phyloP scores from a whole-genome alignment of 1,140 invertebrate genomes.

The Lordiphosa mommai region DNA sequence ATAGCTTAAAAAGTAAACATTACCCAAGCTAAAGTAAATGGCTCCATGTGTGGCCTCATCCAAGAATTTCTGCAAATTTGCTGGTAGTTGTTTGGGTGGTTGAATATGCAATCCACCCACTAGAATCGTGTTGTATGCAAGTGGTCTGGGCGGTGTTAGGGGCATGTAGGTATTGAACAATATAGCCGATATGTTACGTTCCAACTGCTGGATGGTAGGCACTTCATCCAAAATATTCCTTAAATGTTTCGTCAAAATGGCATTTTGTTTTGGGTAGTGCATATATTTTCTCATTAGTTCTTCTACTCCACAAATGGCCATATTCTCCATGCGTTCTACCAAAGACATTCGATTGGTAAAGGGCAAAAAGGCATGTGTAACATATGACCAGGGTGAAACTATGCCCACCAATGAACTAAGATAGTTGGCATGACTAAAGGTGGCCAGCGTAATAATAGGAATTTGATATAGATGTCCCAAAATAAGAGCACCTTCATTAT shows the following conservation, averaged over 20 bases:
- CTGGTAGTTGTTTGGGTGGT: conserved; percentile 66
- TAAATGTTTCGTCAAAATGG: conserved; percentile 59
- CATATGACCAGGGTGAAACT: conserved; percentile 68
- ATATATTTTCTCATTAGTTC: conserved; percentile 39
- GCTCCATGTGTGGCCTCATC: too few species aligned
- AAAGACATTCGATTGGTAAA: conserved; percentile 72
- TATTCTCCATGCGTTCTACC: conserved; percentile 70
- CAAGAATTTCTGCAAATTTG: conserved; percentile 65
- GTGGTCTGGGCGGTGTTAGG: conserved; percentile 80
- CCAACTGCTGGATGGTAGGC: conserved; percentile 79
- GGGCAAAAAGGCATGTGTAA: conserved; percentile 54
- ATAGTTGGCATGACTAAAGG: conserved; percentile 69
- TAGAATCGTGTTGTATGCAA: too few species aligned
- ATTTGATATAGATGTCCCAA: conserved; percentile 78
- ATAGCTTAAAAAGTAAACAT: background rate
- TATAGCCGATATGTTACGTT: too few species aligned
- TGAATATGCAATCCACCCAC: conserved; percentile 81
- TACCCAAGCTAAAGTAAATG: conserved; percentile 82
- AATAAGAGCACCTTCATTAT: conserved; percentile 75
- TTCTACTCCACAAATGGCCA: conserved; percentile 28
- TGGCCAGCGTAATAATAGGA: conserved; percentile 61
- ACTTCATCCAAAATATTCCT: conserved; percentile 26
- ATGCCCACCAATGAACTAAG: conserved; percentile 66
- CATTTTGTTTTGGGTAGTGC: conserved; percentile 62
- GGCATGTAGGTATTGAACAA: conserved; percentile 81